Evolutionary conservation across 2,113 vertebrate genomes (phyloP).

Genomic region (Rafetus swinhoei): DNA sequence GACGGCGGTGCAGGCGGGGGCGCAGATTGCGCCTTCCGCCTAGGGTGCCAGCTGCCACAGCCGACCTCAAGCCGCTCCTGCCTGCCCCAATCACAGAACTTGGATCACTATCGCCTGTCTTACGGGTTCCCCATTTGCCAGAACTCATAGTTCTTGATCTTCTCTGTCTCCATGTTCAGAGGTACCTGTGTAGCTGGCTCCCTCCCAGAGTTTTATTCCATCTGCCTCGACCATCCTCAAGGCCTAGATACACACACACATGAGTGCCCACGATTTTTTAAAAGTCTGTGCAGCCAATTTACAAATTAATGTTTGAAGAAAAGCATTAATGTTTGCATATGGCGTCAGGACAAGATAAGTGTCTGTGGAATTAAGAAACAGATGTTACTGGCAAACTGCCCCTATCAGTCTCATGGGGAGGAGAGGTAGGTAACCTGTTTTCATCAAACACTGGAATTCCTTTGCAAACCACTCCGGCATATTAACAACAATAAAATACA

Average conservation of each 20-base stretch:
- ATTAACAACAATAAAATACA: constrained; percentile 18
- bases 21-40: no score
- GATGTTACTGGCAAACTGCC: constrained; percentile 48
- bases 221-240: constrained; percentile 1
- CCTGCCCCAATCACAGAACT: background rate
- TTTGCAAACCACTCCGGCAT: constrained; percentile 5
- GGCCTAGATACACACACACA: background rate
- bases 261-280: background rate
- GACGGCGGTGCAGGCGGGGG: no score
- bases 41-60: no score
- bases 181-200: background rate
- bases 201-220: background rate
- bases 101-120: background rate
- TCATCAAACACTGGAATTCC: constrained; percentile 14
- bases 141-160: background rate
- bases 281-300: background rate
- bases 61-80: no score
- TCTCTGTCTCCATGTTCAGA: background rate
- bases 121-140: background rate
- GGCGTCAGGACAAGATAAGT: constrained; percentile 63
- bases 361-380: constrained; percentile 60
- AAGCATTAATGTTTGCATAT: constrained; percentile 26
- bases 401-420: constrained; percentile 15
- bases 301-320: constrained; percentile 29
- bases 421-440: constrained; percentile 48